Evolutionary conservation across 1,140 invertebrate genomes (phyloP), one percentile per base, ranked within the genome.

Genomic region (Melanaphis sacchari): DNA sequence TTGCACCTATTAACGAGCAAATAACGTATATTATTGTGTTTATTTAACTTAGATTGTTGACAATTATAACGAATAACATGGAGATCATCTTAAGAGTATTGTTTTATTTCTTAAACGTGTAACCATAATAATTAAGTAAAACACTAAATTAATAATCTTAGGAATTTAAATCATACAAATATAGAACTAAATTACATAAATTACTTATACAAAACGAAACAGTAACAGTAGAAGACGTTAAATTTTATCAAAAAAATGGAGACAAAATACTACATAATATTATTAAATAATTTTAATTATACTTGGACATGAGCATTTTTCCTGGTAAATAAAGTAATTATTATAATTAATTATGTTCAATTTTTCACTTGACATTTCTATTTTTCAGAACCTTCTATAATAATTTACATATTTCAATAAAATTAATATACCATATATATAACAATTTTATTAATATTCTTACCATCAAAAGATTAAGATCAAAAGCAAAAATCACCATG

Each of bases 401-500:
- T 88, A 46, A 46, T 46, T 43, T 49, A 18, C 85, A 88, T 88
- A n/a, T 88, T 88, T 88, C 36, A 88, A 88, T 88, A 36, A 46
- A n/a, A n/a, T n/a, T n/a, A n/a, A n/a, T n/a, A n/a, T n/a, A n/a
- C n/a, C n/a, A n/a, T n/a, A n/a, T n/a, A n/a, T n/a, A n/a, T n/a
- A 87, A 31, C 41, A 46, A 46, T 46, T 31, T 87, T 87, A 87
- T 87, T 87, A 87, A 87, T 46, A 87, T 43, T 87, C n/a, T n/a
- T n/a, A n/a, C n/a, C n/a, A n/a, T 46, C 15, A 87, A 41, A 46
- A 41, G 41, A n/a, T n/a, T n/a, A n/a, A 15, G 41, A 36, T 87
- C 21, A n/a, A n/a, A n/a, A 87, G 43, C 41, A 87, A 87, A 85
- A 31, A 46, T n/a, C 21, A 31, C 6, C 1, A 9, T 38, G 9